These are phyloP conservation scores for Xiphias gladius DNA, from an alignment of 2,113 vertebrate species.

Conservation along the genomic window DNA sequence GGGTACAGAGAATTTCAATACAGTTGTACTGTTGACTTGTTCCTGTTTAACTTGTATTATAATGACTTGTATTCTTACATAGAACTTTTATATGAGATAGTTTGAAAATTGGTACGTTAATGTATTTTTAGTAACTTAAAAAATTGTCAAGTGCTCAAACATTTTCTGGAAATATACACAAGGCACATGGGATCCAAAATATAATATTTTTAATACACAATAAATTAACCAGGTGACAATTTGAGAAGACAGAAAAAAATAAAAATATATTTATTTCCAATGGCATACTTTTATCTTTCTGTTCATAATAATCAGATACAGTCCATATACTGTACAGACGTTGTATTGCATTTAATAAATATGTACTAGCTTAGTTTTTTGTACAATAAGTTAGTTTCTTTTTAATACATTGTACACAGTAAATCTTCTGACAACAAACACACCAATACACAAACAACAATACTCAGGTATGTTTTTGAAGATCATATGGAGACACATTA, in stretches of 20 bases:
- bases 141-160: neutral
- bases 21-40: neutral
- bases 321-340: constrained; percentile 68
- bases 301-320: constrained; percentile 59
- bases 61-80: neutral
- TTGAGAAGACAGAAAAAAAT: constrained; percentile 78
- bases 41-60: no score
- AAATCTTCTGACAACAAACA: constrained; percentile 76
- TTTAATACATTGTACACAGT: constrained; percentile 63
- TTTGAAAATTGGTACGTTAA: neutral
- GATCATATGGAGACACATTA: constrained; percentile 72
- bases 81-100: neutral
- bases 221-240: constrained; percentile 76
- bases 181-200: constrained; percentile 76
- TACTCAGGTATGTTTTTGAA: constrained; percentile 71
- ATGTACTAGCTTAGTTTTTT: constrained; percentile 64
- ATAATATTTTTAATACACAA: constrained; percentile 83
- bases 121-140: neutral
- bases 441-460: constrained; percentile 77
- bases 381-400: constrained; percentile 65
- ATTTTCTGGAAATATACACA: constrained; percentile 16
- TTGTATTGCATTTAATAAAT: constrained; percentile 78
- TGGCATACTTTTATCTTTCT: constrained; percentile 60
- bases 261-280: constrained; percentile 75
- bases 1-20: neutral